Evolutionary conservation across 2,797 vertebrate genomes (phyloP).

Genomic region (Arctocebus calabarensis): DNA sequence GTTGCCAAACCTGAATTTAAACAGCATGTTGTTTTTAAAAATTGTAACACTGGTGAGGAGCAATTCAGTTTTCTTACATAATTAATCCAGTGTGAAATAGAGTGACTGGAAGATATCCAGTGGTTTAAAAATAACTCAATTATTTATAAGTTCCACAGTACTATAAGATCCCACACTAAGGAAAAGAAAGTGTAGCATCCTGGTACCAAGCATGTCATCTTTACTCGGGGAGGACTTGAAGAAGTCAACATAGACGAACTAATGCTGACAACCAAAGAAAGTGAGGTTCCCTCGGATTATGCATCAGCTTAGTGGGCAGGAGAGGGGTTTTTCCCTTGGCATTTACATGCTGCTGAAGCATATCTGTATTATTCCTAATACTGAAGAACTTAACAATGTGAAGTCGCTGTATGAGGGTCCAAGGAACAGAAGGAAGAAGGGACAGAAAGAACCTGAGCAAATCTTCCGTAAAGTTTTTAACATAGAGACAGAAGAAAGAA

Average conservation of each 20-base stretch:
- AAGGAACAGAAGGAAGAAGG: constrained; percentile 40
- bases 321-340: neutral
- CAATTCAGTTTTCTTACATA: constrained; percentile 91
- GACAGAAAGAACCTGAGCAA: constrained; percentile 57
- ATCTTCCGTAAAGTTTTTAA: constrained; percentile 68
- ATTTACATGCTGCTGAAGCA: constrained; percentile 1
- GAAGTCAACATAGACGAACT: constrained; percentile 68
- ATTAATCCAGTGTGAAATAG: constrained; percentile 92
- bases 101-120: constrained; percentile 89
- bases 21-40: constrained; percentile 93
- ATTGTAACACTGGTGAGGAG: constrained; percentile 90
- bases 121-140: constrained; percentile 92
- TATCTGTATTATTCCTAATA: neutral
- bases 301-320: constrained; percentile 51
- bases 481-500: constrained; percentile 58
- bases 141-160: constrained; percentile 87
- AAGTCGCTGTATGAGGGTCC: no score
- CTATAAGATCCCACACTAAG: constrained; percentile 89
- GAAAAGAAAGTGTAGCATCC: constrained; percentile 87
- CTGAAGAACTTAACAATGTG: constrained; percentile 32
- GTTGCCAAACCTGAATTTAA: constrained; percentile 93
- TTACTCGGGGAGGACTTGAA: constrained; percentile 78
- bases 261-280: neutral
- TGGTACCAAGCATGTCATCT: constrained; percentile 80
- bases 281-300: constrained; percentile 33